Evolutionary conservation across 2,888 invertebrate genomes (phyloP).

Genomic region (Lycaena phlaeas): DNA sequence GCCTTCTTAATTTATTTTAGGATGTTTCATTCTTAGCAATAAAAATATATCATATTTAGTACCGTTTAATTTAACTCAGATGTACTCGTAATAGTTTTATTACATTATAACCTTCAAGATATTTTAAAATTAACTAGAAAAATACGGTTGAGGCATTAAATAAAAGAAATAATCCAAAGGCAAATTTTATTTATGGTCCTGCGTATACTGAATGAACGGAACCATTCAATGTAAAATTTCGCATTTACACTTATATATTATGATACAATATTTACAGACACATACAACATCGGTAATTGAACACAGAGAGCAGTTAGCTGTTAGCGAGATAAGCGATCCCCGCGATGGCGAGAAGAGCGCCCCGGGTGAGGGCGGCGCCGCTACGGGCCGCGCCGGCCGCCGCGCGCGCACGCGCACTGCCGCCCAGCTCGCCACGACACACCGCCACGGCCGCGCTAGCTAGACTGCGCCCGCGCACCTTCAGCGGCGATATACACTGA

Average conservation of each 20-base stretch:
- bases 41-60: too few relatives aligned
- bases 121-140: too few relatives aligned
- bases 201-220: slow-evolving; percentile 71
- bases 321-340: slow-evolving; percentile 48
- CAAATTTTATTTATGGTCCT: slow-evolving; percentile 71
- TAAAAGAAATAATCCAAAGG: slow-evolving; percentile 46
- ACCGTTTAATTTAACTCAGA: too few relatives aligned
- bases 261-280: slow-evolving; percentile 67
- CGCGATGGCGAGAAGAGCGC: slow-evolving; percentile 30
- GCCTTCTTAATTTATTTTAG: too few relatives aligned
- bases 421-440: slow-evolving; percentile 55
- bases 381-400: slow-evolving; percentile 34
- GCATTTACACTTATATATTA: slow-evolving; percentile 56
- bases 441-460: slow-evolving; percentile 59
- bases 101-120: too few relatives aligned
- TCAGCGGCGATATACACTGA: slow-evolving; percentile 88
- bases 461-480: slow-evolving; percentile 85
- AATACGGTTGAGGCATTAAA: too few relatives aligned
- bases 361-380: slow-evolving; percentile 27
- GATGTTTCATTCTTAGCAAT: too few relatives aligned
- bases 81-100: too few relatives aligned
- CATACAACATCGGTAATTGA: slow-evolving; percentile 44
- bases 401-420: slow-evolving; percentile 43
- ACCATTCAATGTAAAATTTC: slow-evolving; percentile 69
- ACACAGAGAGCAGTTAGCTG: slow-evolving; percentile 57